These are phyloP conservation scores for Drosophila neocordata DNA, from an alignment of 1,140 invertebrate genomes.

Conservation along the genomic window DNA sequence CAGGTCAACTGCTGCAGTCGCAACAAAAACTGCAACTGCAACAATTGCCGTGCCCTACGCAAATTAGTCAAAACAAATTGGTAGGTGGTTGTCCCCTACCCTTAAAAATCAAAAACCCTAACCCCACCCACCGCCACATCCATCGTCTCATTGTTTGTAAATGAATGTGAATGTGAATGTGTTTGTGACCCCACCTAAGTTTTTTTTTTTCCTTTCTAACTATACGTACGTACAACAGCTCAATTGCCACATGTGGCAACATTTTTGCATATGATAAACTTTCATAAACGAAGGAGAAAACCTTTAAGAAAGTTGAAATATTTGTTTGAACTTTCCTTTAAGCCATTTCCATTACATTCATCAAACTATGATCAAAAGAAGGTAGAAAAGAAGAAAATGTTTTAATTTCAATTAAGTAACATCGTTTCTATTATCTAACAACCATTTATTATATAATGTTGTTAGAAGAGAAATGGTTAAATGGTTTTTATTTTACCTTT, in stretches of 20 bases:
- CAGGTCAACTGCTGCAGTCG: conserved; percentile 50
- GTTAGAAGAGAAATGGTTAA: no score
- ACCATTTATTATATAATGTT: no score
- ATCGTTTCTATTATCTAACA: no score
- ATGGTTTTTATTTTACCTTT: no score
- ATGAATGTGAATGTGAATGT: not conserved
- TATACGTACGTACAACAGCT: not conserved
- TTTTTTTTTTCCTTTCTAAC: not conserved
- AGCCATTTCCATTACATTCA: no score
- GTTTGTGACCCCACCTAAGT: not conserved
- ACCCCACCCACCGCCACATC: not conserved
- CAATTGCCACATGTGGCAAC: conserved; percentile 1
- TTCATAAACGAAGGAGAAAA: not conserved
- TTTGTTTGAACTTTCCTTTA: not conserved
- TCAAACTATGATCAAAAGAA: no score
- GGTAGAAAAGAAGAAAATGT: no score
- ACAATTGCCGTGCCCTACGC: conserved; percentile 54
- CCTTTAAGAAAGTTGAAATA: not conserved
- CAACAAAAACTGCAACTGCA: conserved; percentile 52
- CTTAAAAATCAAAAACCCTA: not conserved
- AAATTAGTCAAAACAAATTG: conserved; percentile 72
- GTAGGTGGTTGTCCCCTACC: conserved; percentile 52
- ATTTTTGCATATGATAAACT: conserved; percentile 1
- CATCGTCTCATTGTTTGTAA: not conserved
- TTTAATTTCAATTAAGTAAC: no score